Evolutionary conservation across 1,140 invertebrate species (phyloP), one percentile per base, ranked within the genome.

Genomic region (Eupeodes corollae): DNA sequence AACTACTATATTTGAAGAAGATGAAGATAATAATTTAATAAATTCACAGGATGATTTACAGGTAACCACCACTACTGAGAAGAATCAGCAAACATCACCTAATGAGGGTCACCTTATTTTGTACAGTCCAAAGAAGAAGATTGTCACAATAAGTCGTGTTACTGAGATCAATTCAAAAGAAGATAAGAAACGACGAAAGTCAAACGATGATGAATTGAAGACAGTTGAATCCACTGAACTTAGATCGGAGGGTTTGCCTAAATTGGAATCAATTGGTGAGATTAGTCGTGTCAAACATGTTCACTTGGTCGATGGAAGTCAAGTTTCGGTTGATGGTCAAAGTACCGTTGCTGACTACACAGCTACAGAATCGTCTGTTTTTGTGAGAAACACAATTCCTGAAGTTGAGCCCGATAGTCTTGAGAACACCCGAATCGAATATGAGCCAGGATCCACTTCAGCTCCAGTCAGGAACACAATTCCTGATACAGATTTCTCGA

Each of bases 81-180:
- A 26, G 21, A n/a, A n/a, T 8, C 21, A 26, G 21, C 8, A 26
- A 26, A 8, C 8, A n/a, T 8, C 21, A 26, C 3, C 8, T 5
- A 26, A 8, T 26, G 21, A 26, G 13, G 13, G 15, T 21, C 11
- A 16, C 5, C 12, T 21, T 18, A 18, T 42, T 21, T 14, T 13
- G 40, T 54, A 26, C 51, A 50, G 35, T 59, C 68, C 55, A 52
- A 55, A 75, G 42, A 71, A 80, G 54, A 78, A 78, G 63, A 55
- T 81, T 10, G 77, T 80, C 51, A 78, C 79, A 53, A 71, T 82
- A 6, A 81, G 78, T 59, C 72, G 79, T 61, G 73, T 80, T 48
- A 76, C 79, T 2, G 77, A 82, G 67, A 74, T 81, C 13, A 74
- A 76, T 34, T 76, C 76, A 1, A 78, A 79, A 61, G 68, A 75